Percentiles rank a stretch among this genome's conserved stretches.
phyloP scores from a whole-genome alignment of 2,888 invertebrate genomes.

The Urechis unicinctus region DNA sequence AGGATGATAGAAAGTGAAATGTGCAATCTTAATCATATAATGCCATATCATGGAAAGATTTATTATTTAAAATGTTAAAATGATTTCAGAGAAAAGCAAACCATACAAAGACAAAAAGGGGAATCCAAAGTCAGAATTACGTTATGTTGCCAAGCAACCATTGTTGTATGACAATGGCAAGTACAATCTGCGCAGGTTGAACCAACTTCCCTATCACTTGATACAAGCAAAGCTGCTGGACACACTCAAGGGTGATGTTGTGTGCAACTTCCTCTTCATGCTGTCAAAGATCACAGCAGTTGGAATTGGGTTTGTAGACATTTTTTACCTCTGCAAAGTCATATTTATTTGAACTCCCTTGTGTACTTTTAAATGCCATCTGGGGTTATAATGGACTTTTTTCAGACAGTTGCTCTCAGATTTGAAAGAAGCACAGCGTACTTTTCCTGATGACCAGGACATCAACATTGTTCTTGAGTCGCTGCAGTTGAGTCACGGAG shows the following conservation, averaged over 20 bases:
- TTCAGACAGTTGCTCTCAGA: conserved; percentile 27
- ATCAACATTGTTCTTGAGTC: conserved; percentile 22
- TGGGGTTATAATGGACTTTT: background rate
- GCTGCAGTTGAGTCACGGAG: conserved; percentile 30
- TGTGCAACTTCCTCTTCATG: conserved; percentile 35
- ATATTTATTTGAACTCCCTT: too few species aligned
- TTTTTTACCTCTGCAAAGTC: too few species aligned
- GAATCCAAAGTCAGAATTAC: conserved; percentile 20
- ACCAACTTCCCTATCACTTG: conserved; percentile 36
- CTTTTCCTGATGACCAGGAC: conserved; percentile 23
- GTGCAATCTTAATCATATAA: background rate
- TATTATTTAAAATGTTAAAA: too few species aligned
- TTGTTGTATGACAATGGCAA: conserved; percentile 24
- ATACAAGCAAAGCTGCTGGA: conserved; percentile 19
- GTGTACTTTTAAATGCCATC: background rate
- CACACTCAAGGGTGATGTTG: conserved; percentile 30
- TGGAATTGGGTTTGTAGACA: conserved; percentile 23
- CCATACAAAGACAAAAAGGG: conserved; percentile 29
- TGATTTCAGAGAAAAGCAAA: conserved; percentile 34
- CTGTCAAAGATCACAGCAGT: conserved; percentile 28
- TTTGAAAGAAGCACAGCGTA: conserved; percentile 19
- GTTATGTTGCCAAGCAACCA: conserved; percentile 33
- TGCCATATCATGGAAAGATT: too few species aligned
- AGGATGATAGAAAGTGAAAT: background rate
- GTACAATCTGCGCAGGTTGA: conserved; percentile 35